These are phyloP conservation scores for Ophonus ardosiacus DNA, from an alignment of 2,888 invertebrate genomes.

Conservation along the genomic window DNA sequence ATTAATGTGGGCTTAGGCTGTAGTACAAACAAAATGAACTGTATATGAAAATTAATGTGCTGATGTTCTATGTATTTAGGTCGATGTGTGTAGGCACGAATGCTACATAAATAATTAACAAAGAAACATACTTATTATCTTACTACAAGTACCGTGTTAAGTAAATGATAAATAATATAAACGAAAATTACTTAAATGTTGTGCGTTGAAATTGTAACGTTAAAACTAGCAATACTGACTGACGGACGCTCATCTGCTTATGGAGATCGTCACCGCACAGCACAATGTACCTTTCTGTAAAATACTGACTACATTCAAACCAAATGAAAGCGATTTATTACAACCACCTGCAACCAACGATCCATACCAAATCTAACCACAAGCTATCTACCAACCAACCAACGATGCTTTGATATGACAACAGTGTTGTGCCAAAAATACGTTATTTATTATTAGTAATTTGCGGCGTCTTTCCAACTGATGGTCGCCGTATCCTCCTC, in stretches of 20 bases:
- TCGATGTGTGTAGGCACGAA: constrained; percentile 64
- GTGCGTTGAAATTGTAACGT: constrained; percentile 63
- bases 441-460: constrained; percentile 61
- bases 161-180: constrained; percentile 62
- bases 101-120: constrained; percentile 63
- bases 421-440: constrained; percentile 74
- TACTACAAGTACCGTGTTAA: constrained; percentile 57
- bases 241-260: constrained; percentile 63
- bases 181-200: constrained; percentile 63
- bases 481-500: constrained; percentile 66
- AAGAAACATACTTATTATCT: constrained; percentile 52
- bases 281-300: constrained; percentile 56
- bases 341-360: constrained; percentile 42
- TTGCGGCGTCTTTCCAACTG: constrained; percentile 50
- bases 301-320: constrained; percentile 34
- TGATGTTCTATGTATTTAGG: constrained; percentile 64
- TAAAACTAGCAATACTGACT: constrained; percentile 63
- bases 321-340: constrained; percentile 14
- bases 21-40: constrained; percentile 64
- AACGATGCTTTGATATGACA: constrained; percentile 63
- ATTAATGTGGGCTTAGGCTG: constrained; percentile 64
- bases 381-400: constrained; percentile 56
- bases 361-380: constrained; percentile 44
- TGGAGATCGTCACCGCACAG: constrained; percentile 63
- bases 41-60: constrained; percentile 65